Evolutionary conservation across 2,888 invertebrate genomes (phyloP), one percentile per base, ranked within the genome.

Genomic region (Drosophila dives): DNA sequence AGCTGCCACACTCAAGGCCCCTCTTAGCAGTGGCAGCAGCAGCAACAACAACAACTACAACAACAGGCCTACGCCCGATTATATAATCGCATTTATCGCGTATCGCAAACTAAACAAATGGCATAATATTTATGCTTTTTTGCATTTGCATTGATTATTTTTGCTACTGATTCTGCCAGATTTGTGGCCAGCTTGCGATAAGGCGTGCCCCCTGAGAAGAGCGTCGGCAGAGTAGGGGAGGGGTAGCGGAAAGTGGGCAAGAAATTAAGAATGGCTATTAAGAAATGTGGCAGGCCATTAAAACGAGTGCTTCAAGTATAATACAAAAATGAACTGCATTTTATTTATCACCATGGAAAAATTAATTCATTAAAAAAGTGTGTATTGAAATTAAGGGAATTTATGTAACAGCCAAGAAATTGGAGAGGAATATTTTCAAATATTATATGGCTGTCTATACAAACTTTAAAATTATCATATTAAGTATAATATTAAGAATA

Each of bases 261-360:
- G 69, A 65, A 72, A 85, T 89, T 85, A 85, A 82, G 88, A 85
- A 77, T 66, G 86, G 83, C 86, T 73, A 89, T 85, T 85, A 80
- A 80, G 72, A 83, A 89, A 88, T 77, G 70, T 88, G 85, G 75
- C 88, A 83, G 86, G 78, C 90, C 78, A 78, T 88, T 88, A 80
- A 80, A 71, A 50, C 69, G 64, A 78, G 58, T 65, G 75, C 55
- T 63, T 55, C 68, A 86, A 84, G 29, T 76, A 84, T 84, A 87
- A 83, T 51, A 54, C 61, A 55, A 55, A 60, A 64, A 58, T 54
- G 26, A 50, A 38, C 51, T 50, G 63, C 55, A 42, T 77, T 72
- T 75, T 49, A 64, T 59, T 33, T 54, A 20, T 17, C 29, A n/a
- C 15, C 49, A 73, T 67, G 36, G 48, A 64, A 64, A 26, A n/a